These are phyloP conservation scores for Ligdia adustata DNA, from an alignment of 2,888 invertebrate species.

Conservation along the genomic window DNA sequence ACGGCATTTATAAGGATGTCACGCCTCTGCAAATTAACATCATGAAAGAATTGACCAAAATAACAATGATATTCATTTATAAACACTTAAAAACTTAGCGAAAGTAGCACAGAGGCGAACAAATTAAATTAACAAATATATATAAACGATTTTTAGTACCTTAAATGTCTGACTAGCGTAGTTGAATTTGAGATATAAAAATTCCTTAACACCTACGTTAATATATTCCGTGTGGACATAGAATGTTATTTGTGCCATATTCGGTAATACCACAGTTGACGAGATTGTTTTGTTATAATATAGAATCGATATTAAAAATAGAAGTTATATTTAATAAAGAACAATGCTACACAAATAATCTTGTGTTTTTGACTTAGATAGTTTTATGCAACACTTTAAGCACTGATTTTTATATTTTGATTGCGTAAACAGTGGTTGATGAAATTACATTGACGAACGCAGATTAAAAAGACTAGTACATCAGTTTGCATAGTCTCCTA, in stretches of 20 bases:
- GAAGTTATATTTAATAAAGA: too few species aligned
- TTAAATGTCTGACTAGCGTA: slow-evolving; percentile 9
- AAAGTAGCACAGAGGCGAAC: slow-evolving; percentile 9
- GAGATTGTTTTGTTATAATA: slow-evolving; percentile 9
- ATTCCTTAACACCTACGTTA: slow-evolving; percentile 23
- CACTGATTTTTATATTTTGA: too few species aligned
- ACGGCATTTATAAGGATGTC: slow-evolving; percentile 51
- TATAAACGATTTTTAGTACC: background rate
- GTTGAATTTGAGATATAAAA: slow-evolving; percentile 16
- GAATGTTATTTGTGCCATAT: slow-evolving; percentile 19
- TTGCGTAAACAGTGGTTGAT: too few species aligned
- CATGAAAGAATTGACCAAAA: slow-evolving; percentile 19
- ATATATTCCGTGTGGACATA: slow-evolving; percentile 16
- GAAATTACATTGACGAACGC: slow-evolving; percentile 6
- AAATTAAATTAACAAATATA: background rate
- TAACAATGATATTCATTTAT: slow-evolving; percentile 3
- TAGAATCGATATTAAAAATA: too few species aligned
- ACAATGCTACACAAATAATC: too few species aligned
- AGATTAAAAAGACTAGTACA: slow-evolving; percentile 3
- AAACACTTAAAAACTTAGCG: background rate
- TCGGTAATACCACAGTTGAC: slow-evolving; percentile 15
- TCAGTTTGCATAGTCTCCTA: slow-evolving; percentile 40
- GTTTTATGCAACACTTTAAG: background rate
- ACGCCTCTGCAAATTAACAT: slow-evolving; percentile 54
- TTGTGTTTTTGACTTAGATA: too few species aligned